Evolutionary conservation across 2,113 vertebrate genomes (phyloP), one percentile per base, ranked within the genome.

Genomic region (Lamprologus speciosus): DNA sequence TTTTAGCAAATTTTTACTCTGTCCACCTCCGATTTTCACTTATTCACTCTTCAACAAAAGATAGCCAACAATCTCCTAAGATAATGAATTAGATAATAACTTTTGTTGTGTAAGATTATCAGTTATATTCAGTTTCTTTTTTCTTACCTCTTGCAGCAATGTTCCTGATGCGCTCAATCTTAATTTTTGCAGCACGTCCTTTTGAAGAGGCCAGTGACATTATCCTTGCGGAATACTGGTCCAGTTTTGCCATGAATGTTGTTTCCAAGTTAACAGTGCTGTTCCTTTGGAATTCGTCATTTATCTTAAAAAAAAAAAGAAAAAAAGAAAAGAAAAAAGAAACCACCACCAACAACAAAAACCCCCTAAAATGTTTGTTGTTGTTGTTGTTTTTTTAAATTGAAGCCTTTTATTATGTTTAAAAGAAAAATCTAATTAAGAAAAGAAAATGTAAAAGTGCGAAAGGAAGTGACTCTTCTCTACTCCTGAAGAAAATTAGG

Each of bases 281-380:
- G 42, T 14, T 45, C 28, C 21, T 55, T 55, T 4, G 53, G 21
- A 55, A 55, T 55, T 55, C 1, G 0, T 23, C 53, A 13, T 55
- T 8, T 55, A 55, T 55, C 21, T 23, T 1, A 4, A 23, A 23
- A 3, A 45, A 45, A 12, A 23, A 21, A 4, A 21, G 0, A 53
- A 53, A 1, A 53, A 54, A 12, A 31, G 2, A 31, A 45, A 14
- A 45, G 6, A 21, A 7, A 21, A 54, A 54, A 54, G 4, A 54
- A 54, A 23, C 53, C 10, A 23, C n/a, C 10, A 23, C 0, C 9
- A 54, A 2, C 10, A 12, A 23, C n/a, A 54, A 54, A 23, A 3
- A 0, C 0, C 0, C 2, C 10, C n/a, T n/a, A 54, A 54, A 55
- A 13, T 55, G 53, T 55, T 55, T 23, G 6, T 55, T 55, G 6